Percentiles rank a stretch among this genome's conserved stretches.
phyloP scores from a whole-genome alignment of 2,888 invertebrate genomes.

The Perdita meconis region DNA sequence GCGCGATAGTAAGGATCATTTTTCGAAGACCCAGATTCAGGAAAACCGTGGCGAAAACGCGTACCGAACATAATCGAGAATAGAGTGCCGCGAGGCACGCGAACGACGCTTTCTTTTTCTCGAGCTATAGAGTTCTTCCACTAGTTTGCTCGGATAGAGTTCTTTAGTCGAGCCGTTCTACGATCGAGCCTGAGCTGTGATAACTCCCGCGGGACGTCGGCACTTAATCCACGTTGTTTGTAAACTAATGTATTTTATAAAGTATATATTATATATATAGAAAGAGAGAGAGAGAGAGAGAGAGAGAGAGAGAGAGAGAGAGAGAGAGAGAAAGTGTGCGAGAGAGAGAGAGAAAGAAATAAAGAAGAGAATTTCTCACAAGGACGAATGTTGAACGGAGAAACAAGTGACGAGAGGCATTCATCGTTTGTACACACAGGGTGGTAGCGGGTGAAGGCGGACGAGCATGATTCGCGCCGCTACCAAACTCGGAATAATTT shows the following conservation, averaged over 20 bases:
- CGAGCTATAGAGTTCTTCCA: slow-evolving; percentile 54
- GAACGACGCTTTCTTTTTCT: slow-evolving; percentile 29
- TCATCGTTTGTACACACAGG: slow-evolving; percentile 25
- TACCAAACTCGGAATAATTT: slow-evolving; percentile 28
- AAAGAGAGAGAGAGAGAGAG: slow-evolving; percentile 48
- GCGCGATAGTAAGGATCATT: slow-evolving; percentile 3
- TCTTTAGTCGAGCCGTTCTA: slow-evolving; percentile 59
- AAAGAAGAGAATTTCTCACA: slow-evolving; percentile 49
- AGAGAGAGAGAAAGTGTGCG: slow-evolving; percentile 53
- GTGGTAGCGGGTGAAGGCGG: slow-evolving; percentile 13
- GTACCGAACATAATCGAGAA: too few relatives aligned
- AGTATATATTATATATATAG: slow-evolving; percentile 68
- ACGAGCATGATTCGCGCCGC: background rate
- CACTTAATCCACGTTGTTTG: slow-evolving; percentile 81
- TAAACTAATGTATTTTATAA: slow-evolving; percentile 83
- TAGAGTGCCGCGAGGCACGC: too few relatives aligned
- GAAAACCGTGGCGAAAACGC: background rate
- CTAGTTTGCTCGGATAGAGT: slow-evolving; percentile 50
- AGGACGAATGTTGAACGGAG: slow-evolving; percentile 5
- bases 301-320: slow-evolving; percentile 56
- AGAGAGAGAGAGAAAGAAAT: slow-evolving; percentile 57
- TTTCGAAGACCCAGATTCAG: slow-evolving; percentile 5
- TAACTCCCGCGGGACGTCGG: slow-evolving; percentile 76
- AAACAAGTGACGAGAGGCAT: slow-evolving; percentile 13
- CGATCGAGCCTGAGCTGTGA: slow-evolving; percentile 70